Base-by-base conservation (phyloP, 2,888 invertebrate species). In the Heliothis peltigera region DNA sequence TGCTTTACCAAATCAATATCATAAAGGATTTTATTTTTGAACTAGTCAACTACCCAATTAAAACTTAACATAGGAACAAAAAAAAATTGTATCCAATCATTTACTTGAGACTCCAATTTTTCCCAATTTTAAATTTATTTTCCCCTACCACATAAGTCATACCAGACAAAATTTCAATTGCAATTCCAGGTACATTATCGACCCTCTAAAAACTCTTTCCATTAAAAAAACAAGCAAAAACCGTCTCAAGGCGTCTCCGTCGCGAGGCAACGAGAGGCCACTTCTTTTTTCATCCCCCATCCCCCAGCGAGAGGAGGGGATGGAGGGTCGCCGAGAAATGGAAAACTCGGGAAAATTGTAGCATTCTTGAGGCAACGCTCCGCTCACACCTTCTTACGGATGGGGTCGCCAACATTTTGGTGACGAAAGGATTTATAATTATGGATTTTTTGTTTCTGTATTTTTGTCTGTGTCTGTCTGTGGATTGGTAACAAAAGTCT, bases 271-370 rank as follows among this genome's bases (percentile, higher is more conserved):
- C 92, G 84, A 83, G 89, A 88, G 91, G 91, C 90, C 91, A 90
- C 90, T 92, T 91, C 89, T 91, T 91, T 90, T 91, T 92, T 92
- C 90, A 89, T 87, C 88, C 79, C 86, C 86, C 76, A 74, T 85
- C 78, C 80, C 77, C 71, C 25, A 53, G 32, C 39, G n/a, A 62
- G 66, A 68, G 70, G 67, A 70, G 76, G 64, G 75, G 79, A 84
- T 87, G 84, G 87, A 84, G 86, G 90, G 89, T 88, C 88, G 89
- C 86, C 90, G 92, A 93, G 94, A 93, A 94, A 94, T 94, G 95
- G 95, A 95, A 95, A 95, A 95, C 95, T 95, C 95, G 90, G 92
- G 94, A 95, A 95, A 95, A 95, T 94, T 95, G 95, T 95, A 95
- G 95, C 95, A 95, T 95, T 95, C 95, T 94, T 95, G 94, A 95